Conservation (phyloP, 2,797 vertebrate species). For the Sebastolobus altivelis region DNA sequence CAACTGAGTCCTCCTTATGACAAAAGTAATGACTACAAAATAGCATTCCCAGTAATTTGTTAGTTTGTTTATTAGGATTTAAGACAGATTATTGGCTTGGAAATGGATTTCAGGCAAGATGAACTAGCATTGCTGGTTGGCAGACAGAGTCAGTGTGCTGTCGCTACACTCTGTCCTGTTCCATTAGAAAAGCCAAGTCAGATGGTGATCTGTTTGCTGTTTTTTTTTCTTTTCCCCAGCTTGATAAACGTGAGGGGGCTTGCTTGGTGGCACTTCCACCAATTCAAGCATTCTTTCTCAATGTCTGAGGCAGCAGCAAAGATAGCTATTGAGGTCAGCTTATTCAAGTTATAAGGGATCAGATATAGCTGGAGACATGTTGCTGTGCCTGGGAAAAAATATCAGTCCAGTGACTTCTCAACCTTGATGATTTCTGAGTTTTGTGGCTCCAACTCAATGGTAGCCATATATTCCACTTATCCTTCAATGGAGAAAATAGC, state of each 20-base stretch:
- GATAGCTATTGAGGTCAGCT: constrained; percentile 28
- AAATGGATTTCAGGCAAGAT: constrained; percentile 26
- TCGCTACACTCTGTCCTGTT: constrained; percentile 24
- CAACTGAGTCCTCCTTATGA: neutral
- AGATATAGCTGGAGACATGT: constrained; percentile 18
- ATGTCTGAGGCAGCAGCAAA: constrained; percentile 12
- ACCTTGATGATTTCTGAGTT: neutral
- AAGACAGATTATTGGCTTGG: constrained; percentile 19
- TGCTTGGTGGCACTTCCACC: constrained; percentile 9
- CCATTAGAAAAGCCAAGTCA: constrained; percentile 35
- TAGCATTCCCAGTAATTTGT: constrained; percentile 20
- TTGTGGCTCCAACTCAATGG: neutral
- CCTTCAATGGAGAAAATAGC: neutral
- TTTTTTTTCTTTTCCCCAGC: neutral
- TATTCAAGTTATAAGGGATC: constrained; percentile 15
- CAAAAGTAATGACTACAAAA: constrained; percentile 19
- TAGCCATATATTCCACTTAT: neutral
- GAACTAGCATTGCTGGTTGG: constrained; percentile 26
- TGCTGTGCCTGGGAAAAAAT: neutral
- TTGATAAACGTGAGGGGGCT: constrained; percentile 27
- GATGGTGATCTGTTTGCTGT: constrained; percentile 32
- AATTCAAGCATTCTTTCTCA: constrained; percentile 14
- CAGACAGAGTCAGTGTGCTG: constrained; percentile 28
- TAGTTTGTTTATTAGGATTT: constrained; percentile 29
- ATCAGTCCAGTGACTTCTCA: neutral